phyloP scores from a whole-genome alignment of 2,888 invertebrate genomes.

The Lasioglossum leucozonium region DNA sequence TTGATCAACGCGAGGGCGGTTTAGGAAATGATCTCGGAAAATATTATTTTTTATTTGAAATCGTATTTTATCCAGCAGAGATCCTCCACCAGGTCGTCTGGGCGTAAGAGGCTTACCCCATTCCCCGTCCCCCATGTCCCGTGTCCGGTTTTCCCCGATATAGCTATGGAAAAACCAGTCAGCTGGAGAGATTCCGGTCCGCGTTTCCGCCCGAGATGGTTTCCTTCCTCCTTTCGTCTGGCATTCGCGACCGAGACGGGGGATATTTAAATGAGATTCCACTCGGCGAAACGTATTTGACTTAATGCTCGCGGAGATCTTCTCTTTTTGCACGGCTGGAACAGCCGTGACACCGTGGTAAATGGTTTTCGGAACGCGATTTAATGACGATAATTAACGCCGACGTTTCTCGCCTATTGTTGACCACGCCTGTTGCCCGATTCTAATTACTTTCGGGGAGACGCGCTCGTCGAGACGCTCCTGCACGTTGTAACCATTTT shows the following conservation, averaged over 20 bases:
- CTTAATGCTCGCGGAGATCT: conserved; percentile 36
- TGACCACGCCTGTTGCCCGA: neutral
- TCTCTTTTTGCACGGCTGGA: conserved; percentile 13
- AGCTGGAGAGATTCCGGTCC: conserved; percentile 28
- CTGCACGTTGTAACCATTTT: neutral
- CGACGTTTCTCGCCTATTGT: neutral
- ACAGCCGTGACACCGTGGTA: conserved; percentile 28
- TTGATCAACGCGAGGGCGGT: neutral
- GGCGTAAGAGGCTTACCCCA: conserved; percentile 53
- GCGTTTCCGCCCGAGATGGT: conserved; percentile 31
- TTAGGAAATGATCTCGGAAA: neutral
- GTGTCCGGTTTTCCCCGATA: conserved; percentile 29
- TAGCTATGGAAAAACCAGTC: conserved; percentile 44
- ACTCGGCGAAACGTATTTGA: conserved; percentile 49
- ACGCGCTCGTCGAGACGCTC: neutral
- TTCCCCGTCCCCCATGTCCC: conserved; percentile 16
- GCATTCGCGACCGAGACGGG: conserved; percentile 26
- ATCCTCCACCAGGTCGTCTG: conserved; percentile 24
- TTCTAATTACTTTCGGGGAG: neutral
- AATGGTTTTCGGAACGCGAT: conserved; percentile 37
- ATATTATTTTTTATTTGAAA: neutral
- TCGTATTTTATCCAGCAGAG: conserved; percentile 6
- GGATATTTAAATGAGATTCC: conserved; percentile 60
- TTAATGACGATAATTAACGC: conserved; percentile 49
- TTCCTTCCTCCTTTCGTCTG: conserved; percentile 8